phyloP scores from a whole-genome alignment of 2,113 vertebrate genomes.

The Pluvianellus socialis region DNA sequence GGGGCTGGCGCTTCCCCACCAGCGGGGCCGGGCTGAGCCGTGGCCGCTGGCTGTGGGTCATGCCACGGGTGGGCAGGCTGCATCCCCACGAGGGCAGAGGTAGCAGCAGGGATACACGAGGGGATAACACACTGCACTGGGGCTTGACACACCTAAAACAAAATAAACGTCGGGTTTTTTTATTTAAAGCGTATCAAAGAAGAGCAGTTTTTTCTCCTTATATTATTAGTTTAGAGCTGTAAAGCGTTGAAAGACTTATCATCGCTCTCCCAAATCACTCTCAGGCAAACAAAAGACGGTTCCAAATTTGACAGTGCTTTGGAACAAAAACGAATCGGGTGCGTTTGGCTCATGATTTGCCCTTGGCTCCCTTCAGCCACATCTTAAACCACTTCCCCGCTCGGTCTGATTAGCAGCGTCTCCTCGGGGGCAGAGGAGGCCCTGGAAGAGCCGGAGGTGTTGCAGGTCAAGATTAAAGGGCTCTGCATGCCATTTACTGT shows the following conservation, averaged over 20 bases:
- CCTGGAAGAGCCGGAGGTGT: background rate
- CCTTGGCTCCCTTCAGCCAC: background rate
- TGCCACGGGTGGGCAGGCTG: background rate
- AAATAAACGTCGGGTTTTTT: background rate
- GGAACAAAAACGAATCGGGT: background rate
- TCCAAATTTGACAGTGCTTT: background rate
- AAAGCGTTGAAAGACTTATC: background rate
- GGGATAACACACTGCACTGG: background rate
- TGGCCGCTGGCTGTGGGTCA: background rate
- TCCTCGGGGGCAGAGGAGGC: background rate
- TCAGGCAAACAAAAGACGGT: background rate
- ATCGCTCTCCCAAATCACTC: background rate
- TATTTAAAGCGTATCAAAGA: background rate
- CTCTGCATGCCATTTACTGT: background rate
- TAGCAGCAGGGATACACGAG: background rate
- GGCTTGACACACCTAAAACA: background rate
- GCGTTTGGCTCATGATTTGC: accelerated
- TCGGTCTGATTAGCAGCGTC: background rate
- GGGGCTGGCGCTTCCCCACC: background rate
- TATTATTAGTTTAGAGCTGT: background rate
- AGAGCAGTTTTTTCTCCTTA: background rate
- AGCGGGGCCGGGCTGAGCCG: background rate
- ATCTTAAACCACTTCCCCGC: background rate
- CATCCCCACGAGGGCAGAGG: accelerated
- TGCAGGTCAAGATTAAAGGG: constrained; percentile 3